Evolutionary conservation across 2,888 invertebrate species (phyloP), one percentile per base, ranked within the genome.

Genomic region (Sesamia inferens): DNA sequence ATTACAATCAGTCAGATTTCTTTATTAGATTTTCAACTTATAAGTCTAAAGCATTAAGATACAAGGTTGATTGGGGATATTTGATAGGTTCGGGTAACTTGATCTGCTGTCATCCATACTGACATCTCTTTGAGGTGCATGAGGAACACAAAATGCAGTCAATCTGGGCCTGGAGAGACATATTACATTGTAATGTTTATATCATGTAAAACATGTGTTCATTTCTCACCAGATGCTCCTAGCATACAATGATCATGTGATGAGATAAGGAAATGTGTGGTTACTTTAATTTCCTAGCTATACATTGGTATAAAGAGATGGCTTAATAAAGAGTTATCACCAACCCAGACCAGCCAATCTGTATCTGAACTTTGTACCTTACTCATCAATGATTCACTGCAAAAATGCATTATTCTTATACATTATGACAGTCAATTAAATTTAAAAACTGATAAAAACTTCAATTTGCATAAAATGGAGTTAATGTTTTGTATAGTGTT

Each of bases 311-410:
- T 62, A n/a, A n/a, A n/a, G n/a, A n/a, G n/a, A n/a, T n/a, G n/a
- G n/a, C n/a, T 68, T 42, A 19, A 54, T 51, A 57, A 69, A 73
- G 55, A 44, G 14, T 55, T 24, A 62, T 71, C 58, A 51, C 31
- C 54, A 47, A 58, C 57, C 31, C n/a, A 3, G 5, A 31, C 11
- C 19, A 61, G 55, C 64, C 74, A 75, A 74, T 47, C 54, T 67
- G 13, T 19, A 58, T 31, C 47, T 85, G 77, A 78, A 80, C 85
- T 83, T 83, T 85, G 77, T 39, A 67, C 79, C 48, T 67, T 69
- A 63, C 19, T 84, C 58, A 74, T 74, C 7, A n/a, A 58, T 85
- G 71, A 85, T 66, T 87, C 77, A 79, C 55, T n/a, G 4, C 55
- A 24, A 68, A 67, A 65, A 68, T n/a, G n/a, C 67, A 75, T 14